Base-by-base conservation (phyloP, 2,888 invertebrate species). In the Metopia argyrocephala region DNA sequence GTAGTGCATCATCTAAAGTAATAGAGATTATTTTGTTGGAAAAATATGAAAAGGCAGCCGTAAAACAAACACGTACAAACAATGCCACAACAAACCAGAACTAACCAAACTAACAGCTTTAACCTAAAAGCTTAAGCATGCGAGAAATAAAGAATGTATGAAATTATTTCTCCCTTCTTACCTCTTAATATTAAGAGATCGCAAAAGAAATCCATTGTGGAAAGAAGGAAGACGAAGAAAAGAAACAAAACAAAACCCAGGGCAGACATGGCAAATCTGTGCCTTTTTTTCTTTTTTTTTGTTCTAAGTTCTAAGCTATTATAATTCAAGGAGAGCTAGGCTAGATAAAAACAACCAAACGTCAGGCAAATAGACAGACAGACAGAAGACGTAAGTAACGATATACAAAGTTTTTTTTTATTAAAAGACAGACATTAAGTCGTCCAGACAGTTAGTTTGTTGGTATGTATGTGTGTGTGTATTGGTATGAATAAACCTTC, bases 1-100 rank as follows among this genome's bases (percentile, higher is more conserved):
- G 57, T 68, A 45, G 56, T 69, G 64, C 64, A 74, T 74, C 54
- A 61, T 38, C 59, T 61, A 76, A 76, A 70, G 76, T 76, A 81
- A 78, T 74, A 78, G 81, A 81, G 81, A 78, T 78, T 81, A 81
- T 62, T 68, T 75, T 70, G 66, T 70, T 62, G 78, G 61, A 70
- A 46, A 73, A 71, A 78, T 65, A 59, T 78, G 71, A 73, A 80
- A 76, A 76, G 78, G 68, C 80, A 79, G 76, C 81, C 81, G 81
- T 78, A 81, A 75, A 74, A 62, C 74, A 78, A 75, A 81, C 81
- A 78, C 81, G 81, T 81, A 81, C 69, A 78, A 68, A 78, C 69
- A 74, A 81, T 78, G 78, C 65, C 70, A 66, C 65, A 78, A 75
- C 48, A 73, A 69, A 73, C 74, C 78, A 69, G 81, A 74, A 73